Conservation (phyloP, 2,888 invertebrate species). For the Melipona bicolor region DNA sequence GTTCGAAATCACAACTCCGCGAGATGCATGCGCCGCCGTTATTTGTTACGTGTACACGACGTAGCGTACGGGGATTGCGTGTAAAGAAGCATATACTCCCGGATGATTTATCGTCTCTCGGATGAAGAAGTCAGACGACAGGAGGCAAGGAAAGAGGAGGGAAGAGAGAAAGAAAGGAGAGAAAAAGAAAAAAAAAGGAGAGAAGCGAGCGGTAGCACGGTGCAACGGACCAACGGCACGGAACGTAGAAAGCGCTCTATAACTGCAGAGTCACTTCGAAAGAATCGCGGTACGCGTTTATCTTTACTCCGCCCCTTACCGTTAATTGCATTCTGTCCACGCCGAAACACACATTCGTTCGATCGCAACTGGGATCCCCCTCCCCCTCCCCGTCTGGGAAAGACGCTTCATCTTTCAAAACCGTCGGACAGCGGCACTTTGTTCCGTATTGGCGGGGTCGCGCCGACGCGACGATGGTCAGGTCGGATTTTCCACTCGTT, state of each 20-base stretch:
- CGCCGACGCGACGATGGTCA: too few relatives aligned
- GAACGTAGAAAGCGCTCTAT: not conserved
- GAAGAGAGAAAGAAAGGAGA: not conserved
- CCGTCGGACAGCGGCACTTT: too few relatives aligned
- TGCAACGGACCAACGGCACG: conserved; percentile 14
- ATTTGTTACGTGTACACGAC: conserved; percentile 60
- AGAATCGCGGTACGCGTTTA: conserved; percentile 52
- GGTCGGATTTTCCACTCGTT: too few relatives aligned
- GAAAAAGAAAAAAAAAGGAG: not conserved
- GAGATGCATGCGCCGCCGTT: conserved; percentile 61
- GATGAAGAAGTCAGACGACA: conserved; percentile 65
- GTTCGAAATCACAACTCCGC: conserved; percentile 31
- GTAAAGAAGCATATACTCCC: conserved; percentile 51
- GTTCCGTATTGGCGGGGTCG: too few relatives aligned
- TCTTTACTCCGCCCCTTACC: conserved; percentile 44
- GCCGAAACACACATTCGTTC: conserved; percentile 18
- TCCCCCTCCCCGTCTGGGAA: not conserved
- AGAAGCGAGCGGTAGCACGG: not conserved
- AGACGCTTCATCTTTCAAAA: not conserved
- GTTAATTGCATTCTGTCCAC: conserved; percentile 60
- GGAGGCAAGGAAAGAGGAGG: conserved; percentile 26
- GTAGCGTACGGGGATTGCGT: conserved; percentile 41
- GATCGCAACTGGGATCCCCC: not conserved
- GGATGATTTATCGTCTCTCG: conserved; percentile 67
- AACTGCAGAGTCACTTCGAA: conserved; percentile 42